Conservation (phyloP, 2,113 vertebrate genomes). For the Gorsachius goisagi region DNA sequence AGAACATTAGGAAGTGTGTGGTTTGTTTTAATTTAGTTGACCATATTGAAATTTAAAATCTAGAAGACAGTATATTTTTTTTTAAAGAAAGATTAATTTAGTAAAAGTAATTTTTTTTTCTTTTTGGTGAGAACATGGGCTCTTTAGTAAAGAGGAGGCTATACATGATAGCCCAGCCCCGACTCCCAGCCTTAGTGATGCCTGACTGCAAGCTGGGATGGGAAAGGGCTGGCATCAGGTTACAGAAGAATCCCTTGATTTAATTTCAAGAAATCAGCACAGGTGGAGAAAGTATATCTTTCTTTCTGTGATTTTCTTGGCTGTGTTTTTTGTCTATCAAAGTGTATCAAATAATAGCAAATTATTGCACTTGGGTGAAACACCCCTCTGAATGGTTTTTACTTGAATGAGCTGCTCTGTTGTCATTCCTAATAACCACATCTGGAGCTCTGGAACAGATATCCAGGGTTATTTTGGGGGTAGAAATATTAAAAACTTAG, state of each 20-base stretch:
- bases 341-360: background rate
- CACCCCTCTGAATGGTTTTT: background rate
- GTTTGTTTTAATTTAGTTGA: background rate
- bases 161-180: background rate
- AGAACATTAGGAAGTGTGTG: background rate
- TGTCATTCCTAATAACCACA: background rate
- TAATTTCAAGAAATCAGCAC: background rate
- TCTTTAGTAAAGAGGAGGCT: background rate
- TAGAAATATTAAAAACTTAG: background rate
- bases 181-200: background rate
- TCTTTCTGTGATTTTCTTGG: background rate
- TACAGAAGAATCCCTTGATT: background rate
- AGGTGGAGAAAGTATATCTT: background rate
- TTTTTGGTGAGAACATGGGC: background rate
- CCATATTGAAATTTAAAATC: background rate
- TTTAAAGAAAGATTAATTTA: background rate
- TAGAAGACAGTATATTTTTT: background rate
- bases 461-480: background rate
- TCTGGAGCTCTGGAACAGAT: background rate
- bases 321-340: background rate
- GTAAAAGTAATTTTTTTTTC: background rate
- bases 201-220: background rate
- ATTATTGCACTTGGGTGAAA: background rate
- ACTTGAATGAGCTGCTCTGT: background rate
- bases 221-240: background rate